Conservation (phyloP, 2,113 vertebrate species). For the human region GRCh38 chr12:127667001-127667500, state of each 20-base stretch:
- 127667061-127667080: background rate
- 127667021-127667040: background rate
- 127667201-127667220: background rate
- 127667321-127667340: background rate
- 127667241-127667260: too few species aligned
- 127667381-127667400: background rate
- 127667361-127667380: too few species aligned
- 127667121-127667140: accelerated
- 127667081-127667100: background rate
- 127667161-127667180: background rate
- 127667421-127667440: accelerated
- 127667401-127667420: accelerated
- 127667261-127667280: accelerated
- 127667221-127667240: too few species aligned
- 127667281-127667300: accelerated
- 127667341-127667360: background rate
- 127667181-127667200: accelerated
- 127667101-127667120: background rate
- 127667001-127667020: background rate
- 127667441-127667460: background rate
- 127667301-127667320: accelerated
- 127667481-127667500: too few species aligned
- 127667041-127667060: background rate
- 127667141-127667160: background rate
- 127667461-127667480: background rate